Conservation (phyloP, 2,888 invertebrate genomes). For the Caenorhabditis sp. region DNA sequence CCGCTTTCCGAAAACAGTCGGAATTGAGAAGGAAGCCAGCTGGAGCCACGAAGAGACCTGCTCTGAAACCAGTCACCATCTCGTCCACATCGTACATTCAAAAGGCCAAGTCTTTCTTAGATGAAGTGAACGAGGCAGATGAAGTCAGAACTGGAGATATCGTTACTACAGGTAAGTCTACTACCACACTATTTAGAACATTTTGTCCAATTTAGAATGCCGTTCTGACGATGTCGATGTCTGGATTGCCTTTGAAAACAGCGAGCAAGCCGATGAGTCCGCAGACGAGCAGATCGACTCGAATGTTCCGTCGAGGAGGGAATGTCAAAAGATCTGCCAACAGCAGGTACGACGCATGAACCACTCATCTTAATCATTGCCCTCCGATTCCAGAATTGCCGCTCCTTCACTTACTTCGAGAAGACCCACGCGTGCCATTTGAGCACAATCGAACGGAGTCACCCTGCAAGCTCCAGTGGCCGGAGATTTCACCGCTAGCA, state of each 20-base stretch:
- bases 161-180: constrained; percentile 18
- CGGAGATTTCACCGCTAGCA: constrained; percentile 64
- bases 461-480: constrained; percentile 45
- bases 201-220: constrained; percentile 58
- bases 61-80: constrained; percentile 48
- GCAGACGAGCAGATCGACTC: constrained; percentile 38
- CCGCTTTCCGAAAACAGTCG: constrained; percentile 46
- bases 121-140: constrained; percentile 59
- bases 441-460: constrained; percentile 62
- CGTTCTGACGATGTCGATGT: constrained; percentile 56
- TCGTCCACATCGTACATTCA: constrained; percentile 58
- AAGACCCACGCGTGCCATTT: constrained; percentile 61
- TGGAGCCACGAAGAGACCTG: constrained; percentile 13
- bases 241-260: constrained; percentile 69
- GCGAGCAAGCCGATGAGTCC: constrained; percentile 56
- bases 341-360: constrained; percentile 22
- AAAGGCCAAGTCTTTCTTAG: constrained; percentile 64
- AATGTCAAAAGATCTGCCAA: constrained; percentile 63
- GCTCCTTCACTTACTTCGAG: constrained; percentile 67
- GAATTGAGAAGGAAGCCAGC: constrained; percentile 58
- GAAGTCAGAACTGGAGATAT: constrained; percentile 3
- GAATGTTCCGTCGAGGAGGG: constrained; percentile 47
- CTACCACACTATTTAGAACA: neutral
- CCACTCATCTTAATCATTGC: neutral
- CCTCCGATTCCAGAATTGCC: constrained; percentile 46